A percentile compares a stretch with the other conserved stretches of the same genome.
Conservation (phyloP, 2,888 invertebrate species). For the Druceiella hillmani region DNA sequence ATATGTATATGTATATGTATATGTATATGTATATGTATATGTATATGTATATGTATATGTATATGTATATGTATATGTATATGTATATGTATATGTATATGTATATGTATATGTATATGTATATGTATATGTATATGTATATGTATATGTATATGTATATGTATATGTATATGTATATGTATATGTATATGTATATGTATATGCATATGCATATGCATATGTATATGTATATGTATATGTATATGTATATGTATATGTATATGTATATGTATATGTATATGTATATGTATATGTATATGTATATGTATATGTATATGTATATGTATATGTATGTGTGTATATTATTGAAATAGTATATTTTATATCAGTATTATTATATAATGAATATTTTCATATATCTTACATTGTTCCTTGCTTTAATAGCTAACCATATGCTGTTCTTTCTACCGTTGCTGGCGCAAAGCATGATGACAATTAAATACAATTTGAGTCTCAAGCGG, state of each 20-base stretch:
- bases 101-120: neutral
- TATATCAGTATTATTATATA: neutral
- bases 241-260: constrained; percentile 9
- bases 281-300: constrained; percentile 10
- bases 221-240: constrained; percentile 10
- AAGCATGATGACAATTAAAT: no score
- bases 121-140: neutral
- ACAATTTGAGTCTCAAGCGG: no score
- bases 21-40: constrained; percentile 1
- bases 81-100: neutral
- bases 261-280: constrained; percentile 10
- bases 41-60: constrained; percentile 1
- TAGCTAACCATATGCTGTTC: no score
- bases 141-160: neutral
- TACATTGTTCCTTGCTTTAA: no score
- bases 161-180: constrained; percentile 6
- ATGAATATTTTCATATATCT: neutral
- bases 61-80: neutral
- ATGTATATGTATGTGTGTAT: constrained; percentile 6
- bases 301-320: constrained; percentile 10
- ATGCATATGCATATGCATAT: constrained; percentile 9
- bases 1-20: constrained; percentile 1
- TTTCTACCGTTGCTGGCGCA: no score
- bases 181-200: constrained; percentile 10
- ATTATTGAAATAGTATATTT: constrained; percentile 3